phyloP scores from a whole-genome alignment of 2,888 invertebrate genomes.

The Nemotelus nigrinus region DNA sequence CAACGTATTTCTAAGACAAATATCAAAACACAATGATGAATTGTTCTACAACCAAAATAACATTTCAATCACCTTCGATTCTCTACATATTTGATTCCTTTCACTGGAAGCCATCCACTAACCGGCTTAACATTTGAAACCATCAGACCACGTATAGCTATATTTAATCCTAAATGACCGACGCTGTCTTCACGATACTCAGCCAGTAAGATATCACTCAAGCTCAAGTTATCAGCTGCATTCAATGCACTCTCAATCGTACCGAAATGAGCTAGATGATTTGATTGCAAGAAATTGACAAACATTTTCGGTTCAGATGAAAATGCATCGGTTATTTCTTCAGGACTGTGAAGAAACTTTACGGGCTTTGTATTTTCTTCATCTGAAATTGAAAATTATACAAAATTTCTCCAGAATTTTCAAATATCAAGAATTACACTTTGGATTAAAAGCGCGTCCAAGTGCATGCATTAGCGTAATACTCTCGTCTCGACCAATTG shows the following conservation, averaged over 20 bases:
- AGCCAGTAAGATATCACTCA: constrained; percentile 74
- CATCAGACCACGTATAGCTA: constrained; percentile 77
- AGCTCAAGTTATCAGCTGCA: constrained; percentile 75
- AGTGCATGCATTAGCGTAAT: constrained; percentile 79
- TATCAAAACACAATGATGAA: background rate
- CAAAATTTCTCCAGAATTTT: background rate
- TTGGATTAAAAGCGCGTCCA: constrained; percentile 81
- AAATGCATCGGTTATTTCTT: constrained; percentile 74
- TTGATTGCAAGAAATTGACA: constrained; percentile 76
- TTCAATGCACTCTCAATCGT: constrained; percentile 71
- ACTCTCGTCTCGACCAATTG: constrained; percentile 74
- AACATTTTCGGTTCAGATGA: constrained; percentile 74
- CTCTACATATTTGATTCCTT: constrained; percentile 62
- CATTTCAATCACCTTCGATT: constrained; percentile 20
- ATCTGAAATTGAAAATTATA: constrained; percentile 56
- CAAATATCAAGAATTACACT: constrained; percentile 66
- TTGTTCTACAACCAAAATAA: background rate
- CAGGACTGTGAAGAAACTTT: constrained; percentile 71
- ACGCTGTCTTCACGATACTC: constrained; percentile 69
- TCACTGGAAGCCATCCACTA: constrained; percentile 79
- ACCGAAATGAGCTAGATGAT: constrained; percentile 78
- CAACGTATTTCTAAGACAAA: constrained; percentile 30
- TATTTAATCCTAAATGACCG: constrained; percentile 69
- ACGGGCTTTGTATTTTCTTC: constrained; percentile 56
- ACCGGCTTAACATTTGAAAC: constrained; percentile 74